Evolutionary conservation across 2,888 invertebrate genomes (phyloP).

Genomic region (Pterostichus madidus): DNA sequence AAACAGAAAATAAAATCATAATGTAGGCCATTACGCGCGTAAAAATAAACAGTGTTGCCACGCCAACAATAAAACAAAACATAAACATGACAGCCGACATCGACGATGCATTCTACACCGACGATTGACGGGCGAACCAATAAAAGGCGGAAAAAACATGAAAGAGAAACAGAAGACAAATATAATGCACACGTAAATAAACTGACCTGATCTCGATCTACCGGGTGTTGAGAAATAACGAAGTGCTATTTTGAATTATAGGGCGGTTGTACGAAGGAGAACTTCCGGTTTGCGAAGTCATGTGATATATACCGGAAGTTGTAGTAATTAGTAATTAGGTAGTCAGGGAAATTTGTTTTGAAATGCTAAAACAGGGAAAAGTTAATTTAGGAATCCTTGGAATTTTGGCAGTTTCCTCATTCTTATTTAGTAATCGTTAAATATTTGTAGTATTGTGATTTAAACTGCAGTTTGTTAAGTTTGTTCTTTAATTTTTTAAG

Average conservation of each 20-base stretch:
- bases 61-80: slow-evolving; percentile 39
- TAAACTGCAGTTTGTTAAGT: not conserved
- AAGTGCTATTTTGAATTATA: slow-evolving; percentile 23
- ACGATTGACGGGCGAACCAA: slow-evolving; percentile 37
- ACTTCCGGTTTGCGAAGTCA: slow-evolving; percentile 27
- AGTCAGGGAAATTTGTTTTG: slow-evolving; percentile 23
- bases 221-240: slow-evolving; percentile 3
- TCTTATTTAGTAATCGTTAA: no score
- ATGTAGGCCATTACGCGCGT: slow-evolving; percentile 20
- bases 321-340: not conserved
- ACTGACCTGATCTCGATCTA: not conserved
- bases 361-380: slow-evolving; percentile 5
- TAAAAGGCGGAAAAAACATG: slow-evolving; percentile 33
- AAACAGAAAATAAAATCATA: slow-evolving; percentile 38
- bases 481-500: no score
- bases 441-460: no score
- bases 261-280: not conserved
- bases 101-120: slow-evolving; percentile 34
- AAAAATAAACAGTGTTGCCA: slow-evolving; percentile 47
- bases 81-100: slow-evolving; percentile 32
- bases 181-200: slow-evolving; percentile 5
- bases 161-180: slow-evolving; percentile 16
- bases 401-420: not conserved
- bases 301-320: slow-evolving; percentile 12
- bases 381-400: not conserved